Evolutionary conservation across 2,888 invertebrate genomes (phyloP).

Genomic region (Chrysolina americana): DNA sequence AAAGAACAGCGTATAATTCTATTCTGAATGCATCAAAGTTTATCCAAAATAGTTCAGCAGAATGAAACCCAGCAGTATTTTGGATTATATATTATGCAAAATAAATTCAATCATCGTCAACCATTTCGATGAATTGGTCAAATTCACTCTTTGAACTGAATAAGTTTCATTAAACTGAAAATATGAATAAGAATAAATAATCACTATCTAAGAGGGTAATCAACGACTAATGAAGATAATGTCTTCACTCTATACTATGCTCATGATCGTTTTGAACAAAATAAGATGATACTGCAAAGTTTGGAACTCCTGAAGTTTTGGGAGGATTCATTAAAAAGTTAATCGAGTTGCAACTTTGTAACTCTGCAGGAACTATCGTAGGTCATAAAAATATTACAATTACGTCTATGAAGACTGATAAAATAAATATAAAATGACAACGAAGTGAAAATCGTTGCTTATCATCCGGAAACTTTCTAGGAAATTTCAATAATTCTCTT

Average conservation of each 20-base stretch:
- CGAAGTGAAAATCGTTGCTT: background rate
- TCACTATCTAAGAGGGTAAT: background rate
- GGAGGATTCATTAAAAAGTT: conserved; percentile 45
- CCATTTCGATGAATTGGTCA: no score
- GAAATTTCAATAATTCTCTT: background rate
- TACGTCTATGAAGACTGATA: background rate
- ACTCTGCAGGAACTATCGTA: conserved; percentile 20
- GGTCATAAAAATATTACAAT: conserved; percentile 29
- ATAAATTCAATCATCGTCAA: no score
- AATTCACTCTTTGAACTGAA: no score
- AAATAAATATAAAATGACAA: no score
- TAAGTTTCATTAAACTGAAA: no score
- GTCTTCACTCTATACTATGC: background rate
- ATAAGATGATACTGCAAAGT: conserved; percentile 37
- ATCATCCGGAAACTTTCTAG: background rate
- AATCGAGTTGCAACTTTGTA: conserved; percentile 43
- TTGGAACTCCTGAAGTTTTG: conserved; percentile 36
- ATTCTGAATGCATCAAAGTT: no score
- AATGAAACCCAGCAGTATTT: no score
- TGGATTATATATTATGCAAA: no score
- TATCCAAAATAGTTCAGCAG: no score
- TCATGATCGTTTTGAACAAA: conserved; percentile 20
- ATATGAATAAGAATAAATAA: background rate
- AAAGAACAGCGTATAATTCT: no score
- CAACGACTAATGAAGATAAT: background rate